phyloP scores from a whole-genome alignment of 2,888 invertebrate genomes.

The Nyleta sp. region DNA sequence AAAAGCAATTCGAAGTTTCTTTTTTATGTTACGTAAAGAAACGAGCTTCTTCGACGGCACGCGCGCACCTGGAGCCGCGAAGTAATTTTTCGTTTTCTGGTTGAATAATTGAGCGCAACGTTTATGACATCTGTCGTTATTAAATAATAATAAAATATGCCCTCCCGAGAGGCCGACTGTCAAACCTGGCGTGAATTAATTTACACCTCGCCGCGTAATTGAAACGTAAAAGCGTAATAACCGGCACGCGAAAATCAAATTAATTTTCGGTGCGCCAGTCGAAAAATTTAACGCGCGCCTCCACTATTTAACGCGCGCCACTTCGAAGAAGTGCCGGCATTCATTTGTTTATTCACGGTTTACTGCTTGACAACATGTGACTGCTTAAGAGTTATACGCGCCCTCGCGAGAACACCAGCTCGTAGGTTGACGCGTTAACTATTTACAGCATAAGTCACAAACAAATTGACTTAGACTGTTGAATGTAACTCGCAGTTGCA shows the following conservation, averaged over 20 bases:
- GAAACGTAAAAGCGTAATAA: conserved; percentile 9
- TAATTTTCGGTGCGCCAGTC: background rate
- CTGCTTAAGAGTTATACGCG: no score
- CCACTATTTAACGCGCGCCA: conserved; percentile 37
- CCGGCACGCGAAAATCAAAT: conserved; percentile 4
- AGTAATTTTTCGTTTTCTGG: conserved; percentile 9
- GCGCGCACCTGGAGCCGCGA: conserved; percentile 12
- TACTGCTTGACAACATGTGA: no score
- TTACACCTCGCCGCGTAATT: conserved; percentile 5
- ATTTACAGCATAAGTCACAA: conserved; percentile 17
- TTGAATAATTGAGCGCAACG: conserved; percentile 25
- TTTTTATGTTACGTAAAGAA: conserved; percentile 17
- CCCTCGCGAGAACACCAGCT: no score
- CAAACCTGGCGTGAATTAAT: conserved; percentile 21
- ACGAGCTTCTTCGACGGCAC: background rate
- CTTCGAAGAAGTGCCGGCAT: no score
- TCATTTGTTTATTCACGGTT: no score
- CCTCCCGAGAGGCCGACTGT: background rate
- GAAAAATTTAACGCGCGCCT: background rate
- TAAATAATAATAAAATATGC: conserved; percentile 1
- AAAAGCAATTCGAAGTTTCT: conserved; percentile 15
- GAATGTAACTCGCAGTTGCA: no score
- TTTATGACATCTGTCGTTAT: conserved; percentile 23
- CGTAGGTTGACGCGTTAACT: no score
- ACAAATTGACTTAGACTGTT: conserved; percentile 27